Percentiles rank a stretch among this genome's conserved stretches.
Evolutionary conservation across 2,888 invertebrate genomes (phyloP).

Genomic region (Andrena chrysosceles): DNA sequence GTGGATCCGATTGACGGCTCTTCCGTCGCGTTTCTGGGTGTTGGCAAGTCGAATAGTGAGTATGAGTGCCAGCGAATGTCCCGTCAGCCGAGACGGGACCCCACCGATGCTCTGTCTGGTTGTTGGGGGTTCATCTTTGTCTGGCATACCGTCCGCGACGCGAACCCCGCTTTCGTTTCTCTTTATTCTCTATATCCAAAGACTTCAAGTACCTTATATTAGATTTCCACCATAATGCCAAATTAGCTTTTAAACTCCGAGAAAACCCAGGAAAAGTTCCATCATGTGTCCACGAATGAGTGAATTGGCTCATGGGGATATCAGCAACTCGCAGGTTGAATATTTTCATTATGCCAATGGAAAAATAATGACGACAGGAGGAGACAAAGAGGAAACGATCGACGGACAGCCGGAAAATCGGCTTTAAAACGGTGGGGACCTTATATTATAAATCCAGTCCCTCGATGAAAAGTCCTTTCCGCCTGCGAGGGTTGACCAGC

Average conservation of each 20-base stretch:
- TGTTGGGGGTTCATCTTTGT: background rate
- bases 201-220: background rate
- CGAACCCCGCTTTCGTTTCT: background rate
- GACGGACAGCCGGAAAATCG: conserved; percentile 55
- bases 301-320: conserved; percentile 32
- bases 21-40: conserved; percentile 70
- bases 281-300: background rate
- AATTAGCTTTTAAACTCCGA: background rate
- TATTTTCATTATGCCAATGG: conserved; percentile 58
- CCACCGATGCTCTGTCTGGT: background rate
- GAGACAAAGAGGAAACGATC: conserved; percentile 34
- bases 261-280: background rate
- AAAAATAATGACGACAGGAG: conserved; percentile 51
- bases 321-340: conserved; percentile 42
- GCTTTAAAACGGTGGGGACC: conserved; percentile 49
- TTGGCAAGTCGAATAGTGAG: conserved; percentile 72
- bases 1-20: conserved; percentile 81
- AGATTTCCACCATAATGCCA: background rate
- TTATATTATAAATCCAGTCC: conserved; percentile 49
- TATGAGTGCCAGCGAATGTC: conserved; percentile 20
- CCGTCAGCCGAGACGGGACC: conserved; percentile 34
- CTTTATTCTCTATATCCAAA: background rate
- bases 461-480: conserved; percentile 60
- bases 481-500: conserved; percentile 34
- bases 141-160: too few relatives aligned